These are phyloP conservation scores for Bagarius yarrelli DNA, from an alignment of 2,113 vertebrate genomes.

Conservation along the genomic window DNA sequence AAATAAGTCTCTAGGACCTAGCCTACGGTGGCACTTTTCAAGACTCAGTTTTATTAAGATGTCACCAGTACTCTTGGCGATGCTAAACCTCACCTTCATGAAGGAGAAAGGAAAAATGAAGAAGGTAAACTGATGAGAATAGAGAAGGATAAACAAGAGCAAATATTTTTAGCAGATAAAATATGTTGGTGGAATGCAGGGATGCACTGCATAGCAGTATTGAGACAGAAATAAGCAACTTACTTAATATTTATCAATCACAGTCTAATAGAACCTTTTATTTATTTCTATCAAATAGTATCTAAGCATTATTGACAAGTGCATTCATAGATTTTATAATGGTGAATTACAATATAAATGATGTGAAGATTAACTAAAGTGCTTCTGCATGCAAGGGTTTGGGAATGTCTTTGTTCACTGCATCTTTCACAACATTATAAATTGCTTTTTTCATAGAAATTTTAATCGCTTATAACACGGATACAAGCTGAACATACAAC, in stretches of 20 bases:
- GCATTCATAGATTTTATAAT: too few relatives aligned
- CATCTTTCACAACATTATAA: too few relatives aligned
- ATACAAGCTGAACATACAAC: too few relatives aligned
- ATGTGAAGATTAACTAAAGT: too few relatives aligned
- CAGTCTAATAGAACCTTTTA: not conserved
- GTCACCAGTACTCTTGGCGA: not conserved
- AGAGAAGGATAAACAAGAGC: too few relatives aligned
- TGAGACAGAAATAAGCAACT: not conserved
- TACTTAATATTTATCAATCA: not conserved
- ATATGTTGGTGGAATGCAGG: not conserved
- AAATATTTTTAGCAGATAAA: not conserved
- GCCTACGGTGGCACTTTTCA: slow-evolving; percentile 18
- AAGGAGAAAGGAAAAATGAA: slow-evolving; percentile 2
- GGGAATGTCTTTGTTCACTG: too few relatives aligned
- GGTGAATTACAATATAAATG: too few relatives aligned
- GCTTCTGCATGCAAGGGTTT: too few relatives aligned
- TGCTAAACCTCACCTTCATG: not conserved
- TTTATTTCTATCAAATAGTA: not conserved
- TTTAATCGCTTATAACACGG: too few relatives aligned
- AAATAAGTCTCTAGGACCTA: slow-evolving; percentile 50
- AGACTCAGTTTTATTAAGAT: slow-evolving; percentile 17
- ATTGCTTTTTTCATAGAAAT: too few relatives aligned
- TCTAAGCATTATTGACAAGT: not conserved
- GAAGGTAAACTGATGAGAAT: not conserved
- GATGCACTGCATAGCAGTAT: not conserved